Evolutionary conservation across 2,113 vertebrate species (phyloP).

Genomic region (Podarcis muralis): DNA sequence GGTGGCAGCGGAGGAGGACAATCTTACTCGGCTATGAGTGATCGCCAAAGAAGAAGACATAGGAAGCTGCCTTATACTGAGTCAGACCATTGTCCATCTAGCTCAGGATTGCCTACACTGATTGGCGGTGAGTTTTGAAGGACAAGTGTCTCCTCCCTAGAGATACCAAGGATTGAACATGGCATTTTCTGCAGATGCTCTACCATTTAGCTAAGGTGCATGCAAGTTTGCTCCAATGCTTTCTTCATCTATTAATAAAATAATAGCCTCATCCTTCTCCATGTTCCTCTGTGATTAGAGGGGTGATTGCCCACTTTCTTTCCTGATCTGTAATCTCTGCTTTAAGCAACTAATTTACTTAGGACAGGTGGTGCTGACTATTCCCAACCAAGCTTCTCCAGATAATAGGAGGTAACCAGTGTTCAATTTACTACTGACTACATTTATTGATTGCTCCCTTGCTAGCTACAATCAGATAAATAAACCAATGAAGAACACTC

Average conservation of each 20-base stretch:
- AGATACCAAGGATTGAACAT: no score
- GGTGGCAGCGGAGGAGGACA: no score
- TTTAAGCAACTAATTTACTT: slow-evolving; percentile 55
- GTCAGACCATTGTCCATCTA: no score
- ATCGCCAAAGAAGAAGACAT: no score
- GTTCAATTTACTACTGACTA: slow-evolving; percentile 56
- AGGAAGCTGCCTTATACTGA: no score
- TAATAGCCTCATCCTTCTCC: neutral
- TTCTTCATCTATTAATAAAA: neutral
- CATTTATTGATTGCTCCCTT: slow-evolving; percentile 61
- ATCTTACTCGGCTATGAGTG: no score
- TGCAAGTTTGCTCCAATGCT: neutral
- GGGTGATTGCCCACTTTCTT: slow-evolving; percentile 5
- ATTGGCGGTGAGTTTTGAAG: no score
- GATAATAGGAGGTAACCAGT: slow-evolving; percentile 46
- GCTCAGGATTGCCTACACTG: no score
- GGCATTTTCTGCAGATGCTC: no score
- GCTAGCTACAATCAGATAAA: slow-evolving; percentile 52
- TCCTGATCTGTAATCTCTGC: neutral
- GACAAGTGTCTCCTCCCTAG: no score
- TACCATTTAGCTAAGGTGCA: no score
- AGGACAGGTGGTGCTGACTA: slow-evolving; percentile 51
- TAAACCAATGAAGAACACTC: slow-evolving; percentile 54
- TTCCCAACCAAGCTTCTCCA: slow-evolving; percentile 38
- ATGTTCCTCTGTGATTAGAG: slow-evolving; percentile 9